These are phyloP conservation scores for Cuculus canorus DNA, from an alignment of 2,797 vertebrate species.

Conservation along the genomic window DNA sequence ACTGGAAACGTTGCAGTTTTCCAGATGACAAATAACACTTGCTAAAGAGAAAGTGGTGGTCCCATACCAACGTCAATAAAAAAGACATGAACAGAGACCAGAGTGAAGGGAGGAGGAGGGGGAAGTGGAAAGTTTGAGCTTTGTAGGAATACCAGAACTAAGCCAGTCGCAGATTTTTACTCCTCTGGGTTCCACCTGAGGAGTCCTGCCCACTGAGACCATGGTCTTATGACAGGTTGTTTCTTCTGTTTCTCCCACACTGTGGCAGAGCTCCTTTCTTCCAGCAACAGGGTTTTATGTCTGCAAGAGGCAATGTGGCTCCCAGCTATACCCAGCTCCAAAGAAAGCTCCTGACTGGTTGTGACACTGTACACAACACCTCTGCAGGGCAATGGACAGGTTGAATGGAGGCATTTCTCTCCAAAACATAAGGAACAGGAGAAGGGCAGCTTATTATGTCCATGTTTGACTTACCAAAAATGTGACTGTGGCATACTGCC, in stretches of 20 bases:
- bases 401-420: neutral
- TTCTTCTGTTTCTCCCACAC: neutral
- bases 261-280: neutral
- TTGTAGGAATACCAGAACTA: neutral
- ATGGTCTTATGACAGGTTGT: neutral
- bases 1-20: neutral
- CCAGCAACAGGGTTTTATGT: neutral
- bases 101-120: neutral
- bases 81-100: neutral
- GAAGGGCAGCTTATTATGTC: neutral
- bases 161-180: neutral
- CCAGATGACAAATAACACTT: neutral
- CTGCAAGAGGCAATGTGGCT: neutral
- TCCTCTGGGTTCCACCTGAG: neutral
- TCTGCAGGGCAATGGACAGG: rapidly evolving
- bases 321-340: neutral
- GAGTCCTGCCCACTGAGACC: rapidly evolving
- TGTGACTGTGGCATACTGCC: neutral
- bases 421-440: neutral
- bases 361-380: rapidly evolving
- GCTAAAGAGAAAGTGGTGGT: neutral
- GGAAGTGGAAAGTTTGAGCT: neutral
- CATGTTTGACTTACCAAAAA: neutral
- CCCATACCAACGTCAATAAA: neutral
- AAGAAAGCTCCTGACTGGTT: neutral